These are phyloP conservation scores for Calliphora vicina DNA, from an alignment of 1,140 invertebrate genomes.

Conservation along the genomic window DNA sequence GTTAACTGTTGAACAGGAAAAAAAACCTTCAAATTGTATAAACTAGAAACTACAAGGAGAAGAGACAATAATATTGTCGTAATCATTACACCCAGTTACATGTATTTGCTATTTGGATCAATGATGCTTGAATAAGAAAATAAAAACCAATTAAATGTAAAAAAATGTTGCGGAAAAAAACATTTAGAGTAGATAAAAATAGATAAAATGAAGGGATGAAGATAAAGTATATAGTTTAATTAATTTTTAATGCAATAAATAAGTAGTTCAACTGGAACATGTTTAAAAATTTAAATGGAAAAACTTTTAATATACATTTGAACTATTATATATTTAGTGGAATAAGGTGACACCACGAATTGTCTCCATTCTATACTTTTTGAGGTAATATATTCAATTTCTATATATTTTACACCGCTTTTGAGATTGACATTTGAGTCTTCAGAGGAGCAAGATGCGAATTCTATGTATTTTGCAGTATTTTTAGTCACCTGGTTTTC, in stretches of 20 bases:
- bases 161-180: conserved; percentile 28
- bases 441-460: too few relatives aligned
- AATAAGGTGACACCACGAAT: too few relatives aligned
- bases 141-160: conserved; percentile 25
- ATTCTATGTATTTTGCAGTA: too few relatives aligned
- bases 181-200: background rate
- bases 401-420: too few relatives aligned
- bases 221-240: background rate
- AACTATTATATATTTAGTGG: too few relatives aligned
- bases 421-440: too few relatives aligned
- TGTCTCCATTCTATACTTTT: too few relatives aligned
- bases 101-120: background rate
- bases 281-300: background rate
- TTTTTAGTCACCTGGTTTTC: too few relatives aligned
- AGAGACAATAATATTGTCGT: background rate
- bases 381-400: too few relatives aligned
- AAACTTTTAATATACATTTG: too few relatives aligned
- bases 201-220: background rate
- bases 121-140: background rate
- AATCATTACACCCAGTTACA: background rate
- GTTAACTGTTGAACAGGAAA: background rate
- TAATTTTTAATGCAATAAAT: background rate
- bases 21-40: background rate
- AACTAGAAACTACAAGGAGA: background rate
- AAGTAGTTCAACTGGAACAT: too few relatives aligned